Evolutionary conservation across 2,888 invertebrate genomes (phyloP), one percentile per base, ranked within the genome.

Genomic region (Branchipolynoe longqiensis): DNA sequence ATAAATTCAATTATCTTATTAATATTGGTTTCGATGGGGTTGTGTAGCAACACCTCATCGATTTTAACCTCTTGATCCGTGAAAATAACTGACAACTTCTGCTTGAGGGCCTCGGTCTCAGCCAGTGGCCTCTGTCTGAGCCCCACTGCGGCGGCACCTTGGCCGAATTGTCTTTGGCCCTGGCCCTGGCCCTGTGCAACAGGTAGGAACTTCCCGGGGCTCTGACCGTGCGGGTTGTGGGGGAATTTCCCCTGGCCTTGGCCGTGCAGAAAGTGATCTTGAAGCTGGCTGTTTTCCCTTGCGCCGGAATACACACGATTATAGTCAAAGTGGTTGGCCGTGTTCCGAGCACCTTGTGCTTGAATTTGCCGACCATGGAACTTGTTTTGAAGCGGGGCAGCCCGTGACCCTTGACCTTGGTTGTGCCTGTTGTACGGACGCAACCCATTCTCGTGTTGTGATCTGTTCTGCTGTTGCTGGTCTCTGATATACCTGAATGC

Each of bases 211-310:
- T n/a, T n/a, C n/a, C n/a, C n/a, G n/a, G n/a, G n/a, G n/a, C n/a
- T n/a, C n/a, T n/a, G n/a, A n/a, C n/a, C n/a, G n/a, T n/a, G n/a
- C n/a, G n/a, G n/a, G n/a, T n/a, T n/a, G n/a, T n/a, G n/a, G n/a
- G n/a, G n/a, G n/a, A n/a, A n/a, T 48, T 12, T 48, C 48, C 69
- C 69, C 4, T 58, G 58, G n/a, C 58, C 58, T 8, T 58, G 58
- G 18, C 48, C 48, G 8, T 48, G n/a, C n/a, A n/a, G n/a, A n/a
- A n/a, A n/a, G n/a, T n/a, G n/a, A n/a, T n/a, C n/a, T n/a, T n/a
- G n/a, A n/a, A n/a, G n/a, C n/a, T n/a, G n/a, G n/a, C n/a, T n/a
- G n/a, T n/a, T n/a, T n/a, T n/a, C n/a, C n/a, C n/a, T n/a, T n/a
- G n/a, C n/a, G n/a, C n/a, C n/a, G n/a, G n/a, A n/a, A n/a, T n/a